Conservation (phyloP, 2,888 invertebrate species). For the Rhaphigaster nebulosa region DNA sequence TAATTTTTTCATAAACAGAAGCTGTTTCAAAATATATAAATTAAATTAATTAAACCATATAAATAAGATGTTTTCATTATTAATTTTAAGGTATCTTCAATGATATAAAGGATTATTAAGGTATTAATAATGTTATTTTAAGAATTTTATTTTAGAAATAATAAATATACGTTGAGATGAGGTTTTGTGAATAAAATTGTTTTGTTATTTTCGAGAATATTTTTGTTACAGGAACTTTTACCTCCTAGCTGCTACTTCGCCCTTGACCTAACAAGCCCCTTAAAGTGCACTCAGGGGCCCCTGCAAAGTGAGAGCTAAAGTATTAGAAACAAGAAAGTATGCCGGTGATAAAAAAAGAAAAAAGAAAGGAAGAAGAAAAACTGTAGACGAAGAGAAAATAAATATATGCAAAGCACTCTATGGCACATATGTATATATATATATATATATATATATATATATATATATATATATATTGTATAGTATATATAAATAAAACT, state of each 20-base stretch:
- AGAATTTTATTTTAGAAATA: too few species aligned
- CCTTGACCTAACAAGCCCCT: slow-evolving; percentile 10
- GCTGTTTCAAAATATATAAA: too few species aligned
- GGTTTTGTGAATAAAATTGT: not conserved
- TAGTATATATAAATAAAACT: too few species aligned
- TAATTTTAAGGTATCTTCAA: too few species aligned
- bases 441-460: too few species aligned
- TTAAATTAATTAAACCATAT: too few species aligned
- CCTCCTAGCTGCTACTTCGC: not conserved
- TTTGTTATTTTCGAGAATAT: not conserved
- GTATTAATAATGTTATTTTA: too few species aligned
- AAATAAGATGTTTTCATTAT: too few species aligned
- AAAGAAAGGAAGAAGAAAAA: not conserved
- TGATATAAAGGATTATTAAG: not conserved
- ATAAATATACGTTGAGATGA: not conserved
- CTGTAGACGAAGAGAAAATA: not conserved
- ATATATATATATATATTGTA: too few species aligned
- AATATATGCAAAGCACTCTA: not conserved
- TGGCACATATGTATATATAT: too few species aligned
- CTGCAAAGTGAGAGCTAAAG: not conserved
- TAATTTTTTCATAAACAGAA: too few species aligned
- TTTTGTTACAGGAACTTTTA: not conserved
- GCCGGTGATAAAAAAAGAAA: not conserved
- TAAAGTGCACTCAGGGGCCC: not conserved
- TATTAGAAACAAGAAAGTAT: not conserved